Base-by-base conservation (phyloP, 2,797 vertebrate species). In the Hypotaenidia okinawae region DNA sequence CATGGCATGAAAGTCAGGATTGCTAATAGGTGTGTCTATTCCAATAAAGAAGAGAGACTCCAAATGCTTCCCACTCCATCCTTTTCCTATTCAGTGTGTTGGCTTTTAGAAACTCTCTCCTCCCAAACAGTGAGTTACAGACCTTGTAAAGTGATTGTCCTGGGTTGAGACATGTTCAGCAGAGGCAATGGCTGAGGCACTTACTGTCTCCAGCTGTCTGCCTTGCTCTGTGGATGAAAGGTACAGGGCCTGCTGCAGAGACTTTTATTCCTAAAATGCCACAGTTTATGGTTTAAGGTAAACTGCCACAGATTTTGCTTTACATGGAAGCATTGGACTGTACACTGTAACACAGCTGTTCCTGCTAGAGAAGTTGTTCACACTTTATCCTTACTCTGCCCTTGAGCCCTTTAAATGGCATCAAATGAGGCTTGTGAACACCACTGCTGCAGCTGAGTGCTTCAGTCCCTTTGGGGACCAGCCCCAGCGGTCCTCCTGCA, bases 151-250 rank as follows among this genome's bases (percentile, higher is more conserved):
- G 90, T 24, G 9, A 51, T 93, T 90, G 52, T 90, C 74, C 67
- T 45, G n/a, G 25, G 17, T 35, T 87, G 86, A 80, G 74, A 55
- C 39, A 35, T 30, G 30, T 89, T 76, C 63, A 80, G 57, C 63
- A 74, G 43, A 3, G 5, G 57, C 78, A 82, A 10, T 45, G 59
- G 78, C 84, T 91, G 80, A 87, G 66, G 68, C 51, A 66, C 45
- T 95, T 94, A 76, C 70, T 84, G 52, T 89, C 72, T 97, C 81
- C 95, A 95, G 78, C 92, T 94, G 89, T 74, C 90, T 87, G 64
- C 61, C 45, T 93, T 41, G 45, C 24, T 90, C 72, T 59, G 23
- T 18, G 87, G 90, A 87, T 81, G 83, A 95, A 96, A 94, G 57
- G 61, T 93, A 79, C 67, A 74, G 39, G 52, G 33, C 35, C 32